Percentiles rank a stretch among this genome's conserved stretches.
These are phyloP conservation scores for Sinocyclocheilus rhinocerous DNA, from an alignment of 2,113 vertebrate genomes.

Conservation along the genomic window DNA sequence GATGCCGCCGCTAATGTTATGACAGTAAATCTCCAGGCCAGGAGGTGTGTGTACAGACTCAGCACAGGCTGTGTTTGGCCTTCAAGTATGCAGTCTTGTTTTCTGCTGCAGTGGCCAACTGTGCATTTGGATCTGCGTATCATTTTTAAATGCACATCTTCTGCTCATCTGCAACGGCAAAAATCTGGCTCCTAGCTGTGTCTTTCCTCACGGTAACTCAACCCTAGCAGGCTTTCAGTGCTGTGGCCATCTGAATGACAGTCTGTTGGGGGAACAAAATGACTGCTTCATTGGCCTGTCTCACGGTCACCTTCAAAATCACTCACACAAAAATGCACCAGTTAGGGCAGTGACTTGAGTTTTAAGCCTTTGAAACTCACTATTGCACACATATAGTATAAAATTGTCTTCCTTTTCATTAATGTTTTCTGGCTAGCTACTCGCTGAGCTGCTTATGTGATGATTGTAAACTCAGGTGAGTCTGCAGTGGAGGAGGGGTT, in stretches of 20 bases:
- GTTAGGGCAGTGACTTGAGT: not conserved
- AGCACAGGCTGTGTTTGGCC: constrained; percentile 45
- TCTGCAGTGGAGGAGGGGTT: constrained; percentile 28
- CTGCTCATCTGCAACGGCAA: not conserved
- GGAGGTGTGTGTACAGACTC: constrained; percentile 43
- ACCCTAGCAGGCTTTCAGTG: not conserved
- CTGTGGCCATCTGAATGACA: not conserved
- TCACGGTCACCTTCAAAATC: constrained; percentile 16
- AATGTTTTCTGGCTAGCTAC: not conserved
- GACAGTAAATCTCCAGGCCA: constrained; percentile 19
- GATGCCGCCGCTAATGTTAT: constrained; percentile 30
- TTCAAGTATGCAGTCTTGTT: constrained; percentile 22
- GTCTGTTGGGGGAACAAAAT: not conserved
- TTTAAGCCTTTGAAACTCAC: not conserved
- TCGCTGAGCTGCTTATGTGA: not conserved
- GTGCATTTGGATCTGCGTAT: constrained; percentile 1
- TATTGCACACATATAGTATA: not conserved
- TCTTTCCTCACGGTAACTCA: not conserved
- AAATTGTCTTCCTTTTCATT: not conserved
- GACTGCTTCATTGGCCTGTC: not conserved
- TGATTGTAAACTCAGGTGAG: not conserved
- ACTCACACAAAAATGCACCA: too few relatives aligned
- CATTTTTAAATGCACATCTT: not conserved
- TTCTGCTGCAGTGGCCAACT: not conserved
- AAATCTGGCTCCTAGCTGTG: constrained; percentile 17